Evolutionary conservation across 2,797 vertebrate genomes (phyloP), one percentile per base, ranked within the genome.

Genomic region (Tangara arthus): DNA sequence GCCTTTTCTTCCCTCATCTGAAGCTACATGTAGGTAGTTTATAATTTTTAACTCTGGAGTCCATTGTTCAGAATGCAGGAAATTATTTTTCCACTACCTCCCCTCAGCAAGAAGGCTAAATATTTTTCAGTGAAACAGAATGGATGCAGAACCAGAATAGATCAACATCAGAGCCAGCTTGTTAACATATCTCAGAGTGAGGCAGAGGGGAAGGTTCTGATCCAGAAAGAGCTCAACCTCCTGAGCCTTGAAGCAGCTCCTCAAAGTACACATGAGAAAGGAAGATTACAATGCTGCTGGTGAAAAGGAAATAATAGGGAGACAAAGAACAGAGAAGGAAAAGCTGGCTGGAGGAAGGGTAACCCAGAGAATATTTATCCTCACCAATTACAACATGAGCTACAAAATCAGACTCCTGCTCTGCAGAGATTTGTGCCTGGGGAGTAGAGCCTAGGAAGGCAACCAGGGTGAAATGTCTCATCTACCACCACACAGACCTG

Each of bases 1-100:
- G 79, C 0, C 28, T 82, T 78, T 65, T 27, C 41, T 78, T 90
- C 28, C n/a, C 63, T 88, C 3, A 6, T 90, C 65, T 86, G 88
- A 94, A 72, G 65, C 42, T 75, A 5, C 42, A 32, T 39, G 42
- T 30, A 89, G 32, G 55, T 61, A 91, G 79, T 53, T 69, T 69
- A 59, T 60, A 42, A 52, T 77, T 92, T 93, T 90, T 87, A 92
- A 81, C 64, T 10, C 4, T 28, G 27, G 42, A 83, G 83, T 86
- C 60, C 34, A 53, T 53, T 84, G 73, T 77, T 90, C 37, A 80
- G 65, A 89, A 92, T 81, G 71, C 71, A 90, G 73, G 76, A 90
- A 84, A 92, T 89, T 57, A 47, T 80, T 95, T 85, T 95, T 95
- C 78, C 83, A 93, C 37, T 55, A 24, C 30, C 32, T 69, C 41